Evolutionary conservation across 2,113 vertebrate species (phyloP), one percentile per base, ranked within the genome.

Genomic region (Accipiter cooperii): DNA sequence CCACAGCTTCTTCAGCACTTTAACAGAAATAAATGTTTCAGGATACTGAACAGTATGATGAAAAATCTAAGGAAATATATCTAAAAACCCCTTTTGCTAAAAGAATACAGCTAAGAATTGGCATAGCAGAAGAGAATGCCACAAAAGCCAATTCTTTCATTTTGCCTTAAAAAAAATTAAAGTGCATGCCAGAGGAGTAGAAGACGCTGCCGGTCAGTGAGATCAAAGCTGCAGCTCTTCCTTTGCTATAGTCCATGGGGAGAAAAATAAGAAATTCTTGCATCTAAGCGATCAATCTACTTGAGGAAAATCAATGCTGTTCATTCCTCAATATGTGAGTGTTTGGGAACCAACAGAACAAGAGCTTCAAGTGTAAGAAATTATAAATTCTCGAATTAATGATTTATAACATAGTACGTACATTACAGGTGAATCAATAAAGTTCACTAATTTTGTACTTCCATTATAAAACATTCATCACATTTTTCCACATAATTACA

Each of bases 171-270:
- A 90, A 90, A 82, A 76, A 84, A 8, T 40, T 82, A 13, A 91
- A n/a, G 46, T 66, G 5, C 20, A 12, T 83, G 57, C 82, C 58
- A 80, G 63, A 90, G 71, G 46, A 80, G 86, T 18, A 85, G 66
- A 87, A 85, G 54, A 91, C 17, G 42, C 78, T 92, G 55, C 40
- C 54, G 74, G 71, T 88, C 75, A 77, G 54, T 58, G 66, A 92
- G 46, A 88, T 96, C 63, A 94, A 94, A 97, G 92, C 58, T 77
- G 51, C 64, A 91, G 47, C 25, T 78, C 69, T 95, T 89, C 76
- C 44, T 95, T 87, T 87, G 34, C 84, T 65, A 5, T 55, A 42
- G 12, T 58, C 47, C 12, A 0, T 26, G 34, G 58, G 22, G 7
- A 12, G 16, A 36, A 70, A 92, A 58, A 28, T 0, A 6, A 86